Evolutionary conservation across 2,113 vertebrate species (phyloP).

Genomic region (Tetrao urogallus): DNA sequence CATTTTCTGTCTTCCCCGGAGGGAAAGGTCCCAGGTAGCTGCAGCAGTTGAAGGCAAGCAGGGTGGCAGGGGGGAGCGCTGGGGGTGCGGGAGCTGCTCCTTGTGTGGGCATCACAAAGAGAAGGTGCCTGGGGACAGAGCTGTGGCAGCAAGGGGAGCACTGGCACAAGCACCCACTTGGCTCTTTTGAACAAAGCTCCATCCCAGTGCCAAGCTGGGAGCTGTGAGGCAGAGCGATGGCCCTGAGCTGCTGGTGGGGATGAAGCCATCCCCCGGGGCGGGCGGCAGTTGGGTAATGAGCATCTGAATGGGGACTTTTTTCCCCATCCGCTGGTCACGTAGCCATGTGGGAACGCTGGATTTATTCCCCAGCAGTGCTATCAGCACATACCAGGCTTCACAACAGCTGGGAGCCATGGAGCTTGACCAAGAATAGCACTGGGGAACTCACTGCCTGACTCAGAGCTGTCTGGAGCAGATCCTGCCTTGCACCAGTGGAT

Average conservation of each 20-base stretch:
- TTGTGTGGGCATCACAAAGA: fast-evolving
- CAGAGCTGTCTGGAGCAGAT: conserved; percentile 17
- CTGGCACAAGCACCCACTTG: fast-evolving
- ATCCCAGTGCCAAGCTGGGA: not conserved
- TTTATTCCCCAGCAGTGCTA: conserved; percentile 42
- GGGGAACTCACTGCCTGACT: conserved; percentile 30
- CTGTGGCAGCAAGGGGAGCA: not conserved
- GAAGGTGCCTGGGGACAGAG: not conserved
- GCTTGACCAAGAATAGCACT: conserved; percentile 56
- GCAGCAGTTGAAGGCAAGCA: not conserved
- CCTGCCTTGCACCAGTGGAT: not conserved
- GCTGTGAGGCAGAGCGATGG: fast-evolving
- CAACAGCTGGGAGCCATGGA: conserved; percentile 64
- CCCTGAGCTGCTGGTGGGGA: not conserved
- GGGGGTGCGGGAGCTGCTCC: not conserved
- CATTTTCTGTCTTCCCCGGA: not conserved
- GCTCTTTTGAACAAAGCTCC: not conserved
- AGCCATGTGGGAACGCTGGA: conserved; percentile 36
- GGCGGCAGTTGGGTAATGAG: conserved; percentile 1
- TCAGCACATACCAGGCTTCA: conserved; percentile 29
- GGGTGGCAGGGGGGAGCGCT: not conserved
- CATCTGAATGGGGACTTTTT: conserved; percentile 55
- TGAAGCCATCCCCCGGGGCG: fast-evolving
- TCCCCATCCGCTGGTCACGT: conserved; percentile 27
- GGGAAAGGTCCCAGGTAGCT: not conserved